phyloP scores from a whole-genome alignment of 2,797 vertebrate species.

The Sebastes trivittatus region DNA sequence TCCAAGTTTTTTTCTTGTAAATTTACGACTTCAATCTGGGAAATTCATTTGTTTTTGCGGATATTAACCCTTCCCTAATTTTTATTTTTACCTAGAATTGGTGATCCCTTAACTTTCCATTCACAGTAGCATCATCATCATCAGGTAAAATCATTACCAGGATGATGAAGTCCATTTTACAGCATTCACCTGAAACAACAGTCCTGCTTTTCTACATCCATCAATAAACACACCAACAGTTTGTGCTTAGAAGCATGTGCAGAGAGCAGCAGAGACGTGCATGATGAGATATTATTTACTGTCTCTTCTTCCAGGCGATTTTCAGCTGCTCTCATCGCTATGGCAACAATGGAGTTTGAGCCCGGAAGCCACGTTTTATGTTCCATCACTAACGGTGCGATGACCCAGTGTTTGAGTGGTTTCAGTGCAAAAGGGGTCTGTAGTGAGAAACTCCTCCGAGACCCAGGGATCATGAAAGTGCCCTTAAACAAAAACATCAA shows the following conservation, averaged over 20 bases:
- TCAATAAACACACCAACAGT: not conserved
- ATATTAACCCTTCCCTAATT: no score
- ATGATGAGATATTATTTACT: slow-evolving; percentile 21
- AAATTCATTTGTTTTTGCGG: no score
- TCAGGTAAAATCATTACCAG: not conserved
- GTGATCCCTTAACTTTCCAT: no score
- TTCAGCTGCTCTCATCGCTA: slow-evolving; percentile 31
- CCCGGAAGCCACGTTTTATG: slow-evolving; percentile 37
- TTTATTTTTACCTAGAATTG: no score
- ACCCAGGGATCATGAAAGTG: slow-evolving; percentile 51
- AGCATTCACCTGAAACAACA: not conserved
- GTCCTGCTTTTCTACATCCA: not conserved
- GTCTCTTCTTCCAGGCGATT: slow-evolving; percentile 10
- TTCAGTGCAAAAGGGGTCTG: slow-evolving; percentile 46
- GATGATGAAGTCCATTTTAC: not conserved
- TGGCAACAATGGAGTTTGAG: slow-evolving; percentile 47
- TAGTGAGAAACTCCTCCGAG: slow-evolving; percentile 49
- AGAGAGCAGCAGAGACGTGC: not conserved
- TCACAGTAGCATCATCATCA: no score
- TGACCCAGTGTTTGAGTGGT: slow-evolving; percentile 50
- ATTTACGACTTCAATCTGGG: no score
- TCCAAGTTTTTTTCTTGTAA: no score
- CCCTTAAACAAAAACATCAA: slow-evolving; percentile 62
- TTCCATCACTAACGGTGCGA: slow-evolving; percentile 31
- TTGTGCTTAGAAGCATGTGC: not conserved